Evolutionary conservation across 2,797 vertebrate species (phyloP).

Genomic region (Sebastes matsubarae): DNA sequence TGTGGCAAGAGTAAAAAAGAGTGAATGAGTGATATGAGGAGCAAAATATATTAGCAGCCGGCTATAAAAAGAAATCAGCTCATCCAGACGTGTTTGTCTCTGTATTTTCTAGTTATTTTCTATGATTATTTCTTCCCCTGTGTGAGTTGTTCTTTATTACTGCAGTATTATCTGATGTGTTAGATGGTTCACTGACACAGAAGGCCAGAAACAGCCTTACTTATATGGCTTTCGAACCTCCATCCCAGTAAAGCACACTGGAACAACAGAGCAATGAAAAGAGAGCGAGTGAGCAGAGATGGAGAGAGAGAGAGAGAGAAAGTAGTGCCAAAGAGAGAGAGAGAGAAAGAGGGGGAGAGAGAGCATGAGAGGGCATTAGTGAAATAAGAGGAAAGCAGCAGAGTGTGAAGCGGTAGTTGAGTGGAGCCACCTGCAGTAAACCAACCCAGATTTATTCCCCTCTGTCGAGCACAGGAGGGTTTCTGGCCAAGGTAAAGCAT

Average conservation of each 20-base stretch:
- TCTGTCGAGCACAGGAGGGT: conserved; percentile 21
- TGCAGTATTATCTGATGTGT: neutral
- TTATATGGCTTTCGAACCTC: neutral
- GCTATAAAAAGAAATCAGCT: conserved; percentile 16
- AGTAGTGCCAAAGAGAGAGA: neutral
- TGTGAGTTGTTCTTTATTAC: neutral
- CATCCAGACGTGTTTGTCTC: neutral
- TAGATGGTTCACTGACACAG: neutral
- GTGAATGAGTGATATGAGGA: neutral
- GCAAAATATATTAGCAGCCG: neutral
- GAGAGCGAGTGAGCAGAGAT: neutral
- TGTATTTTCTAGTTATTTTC: neutral
- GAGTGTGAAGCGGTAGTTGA: conserved; percentile 68
- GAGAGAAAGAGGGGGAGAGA: neutral
- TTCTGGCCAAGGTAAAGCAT: neutral
- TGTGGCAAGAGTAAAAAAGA: neutral
- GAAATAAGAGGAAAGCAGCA: conserved; percentile 54
- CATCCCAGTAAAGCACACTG: neutral
- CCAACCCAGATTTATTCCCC: conserved; percentile 51
- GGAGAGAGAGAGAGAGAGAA: neutral
- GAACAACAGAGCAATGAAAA: neutral
- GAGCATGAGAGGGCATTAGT: conserved; percentile 53
- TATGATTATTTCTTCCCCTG: neutral
- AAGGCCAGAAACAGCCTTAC: neutral
- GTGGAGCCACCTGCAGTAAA: conserved; percentile 72